Base-by-base conservation (phyloP, 2,888 invertebrate genomes). In the Therioaphis trifolii region DNA sequence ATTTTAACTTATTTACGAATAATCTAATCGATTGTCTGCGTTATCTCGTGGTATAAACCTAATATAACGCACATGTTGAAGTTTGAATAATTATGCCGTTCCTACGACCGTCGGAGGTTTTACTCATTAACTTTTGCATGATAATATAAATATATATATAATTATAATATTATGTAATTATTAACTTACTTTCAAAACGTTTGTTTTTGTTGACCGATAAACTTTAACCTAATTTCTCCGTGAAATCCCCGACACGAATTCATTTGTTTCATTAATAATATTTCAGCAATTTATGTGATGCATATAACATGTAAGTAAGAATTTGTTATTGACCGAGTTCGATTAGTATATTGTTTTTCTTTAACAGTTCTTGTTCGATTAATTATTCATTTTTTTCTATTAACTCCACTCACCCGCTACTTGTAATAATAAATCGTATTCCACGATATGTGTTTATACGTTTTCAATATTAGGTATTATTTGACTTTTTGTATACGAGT, bases 201-300 rank as follows among this genome's bases (percentile, higher is more conserved):
- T 27, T 69, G 2, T 21, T 24, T 43, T 7, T 21, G n/a, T 68
- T 68, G 12, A n/a, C 66, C 14, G 35, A 68, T 68, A 68, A 35
- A 68, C 66, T 68, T 68, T 68, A 68, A 68, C 69, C 69, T 24
- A 43, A 43, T 69, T 24, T 46, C 24, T 24, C 3, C 21, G 24
- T 69, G 24, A 7, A 69, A 43, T 69, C 43, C 35, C 4, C 7
- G 9, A 43, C 29, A 24, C 21, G 7, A 11, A 2, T 2, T 69
- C 11, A 21, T 43, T 69, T 43, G 11, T 46, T 46, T 43, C 24
- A 43, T 43, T 69, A 69, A 21, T 69, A 69, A 24, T 69, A 69
- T 14, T 46, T 46, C 12, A 46, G 46, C 15, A 2, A n/a, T n/a
- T n/a, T n/a, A n/a, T n/a, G n/a, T n/a, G n/a, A n/a, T n/a, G n/a